A percentile compares a stretch with the other conserved stretches of the same genome.
Evolutionary conservation across 2,888 invertebrate species (phyloP).

Genomic region (Euspilapteryx auroguttella): DNA sequence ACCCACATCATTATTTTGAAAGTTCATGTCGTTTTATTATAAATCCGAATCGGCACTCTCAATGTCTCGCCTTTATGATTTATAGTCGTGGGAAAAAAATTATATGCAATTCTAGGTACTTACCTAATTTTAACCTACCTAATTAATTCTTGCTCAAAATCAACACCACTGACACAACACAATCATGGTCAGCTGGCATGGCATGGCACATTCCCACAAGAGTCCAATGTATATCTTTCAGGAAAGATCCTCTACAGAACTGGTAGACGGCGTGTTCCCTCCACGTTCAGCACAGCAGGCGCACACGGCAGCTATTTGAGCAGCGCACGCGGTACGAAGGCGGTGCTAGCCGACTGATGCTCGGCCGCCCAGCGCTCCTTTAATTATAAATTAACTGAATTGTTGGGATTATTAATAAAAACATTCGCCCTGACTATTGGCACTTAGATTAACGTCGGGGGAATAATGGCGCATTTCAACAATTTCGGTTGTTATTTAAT

Average conservation of each 20-base stretch:
- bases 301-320: no score
- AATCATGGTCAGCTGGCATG: no score
- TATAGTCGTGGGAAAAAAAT: constrained; percentile 59
- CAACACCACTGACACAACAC: no score
- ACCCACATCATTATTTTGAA: constrained; percentile 56
- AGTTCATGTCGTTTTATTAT: constrained; percentile 46
- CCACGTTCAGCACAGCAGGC: no score
- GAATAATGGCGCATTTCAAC: constrained; percentile 62
- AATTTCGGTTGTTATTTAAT: constrained; percentile 63
- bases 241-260: no score
- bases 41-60: constrained; percentile 51
- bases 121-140: no score
- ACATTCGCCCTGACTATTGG: constrained; percentile 59
- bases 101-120: no score
- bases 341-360: constrained; percentile 27
- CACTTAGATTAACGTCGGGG: constrained; percentile 59
- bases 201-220: no score
- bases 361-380: constrained; percentile 25
- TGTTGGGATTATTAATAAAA: constrained; percentile 52
- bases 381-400: constrained; percentile 58
- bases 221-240: no score
- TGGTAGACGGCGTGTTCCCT: no score
- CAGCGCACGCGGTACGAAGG: background rate
- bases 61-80: constrained; percentile 44
- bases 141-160: no score